Conservation (phyloP, 2,113 vertebrate species). For the Baryphthengus martii region DNA sequence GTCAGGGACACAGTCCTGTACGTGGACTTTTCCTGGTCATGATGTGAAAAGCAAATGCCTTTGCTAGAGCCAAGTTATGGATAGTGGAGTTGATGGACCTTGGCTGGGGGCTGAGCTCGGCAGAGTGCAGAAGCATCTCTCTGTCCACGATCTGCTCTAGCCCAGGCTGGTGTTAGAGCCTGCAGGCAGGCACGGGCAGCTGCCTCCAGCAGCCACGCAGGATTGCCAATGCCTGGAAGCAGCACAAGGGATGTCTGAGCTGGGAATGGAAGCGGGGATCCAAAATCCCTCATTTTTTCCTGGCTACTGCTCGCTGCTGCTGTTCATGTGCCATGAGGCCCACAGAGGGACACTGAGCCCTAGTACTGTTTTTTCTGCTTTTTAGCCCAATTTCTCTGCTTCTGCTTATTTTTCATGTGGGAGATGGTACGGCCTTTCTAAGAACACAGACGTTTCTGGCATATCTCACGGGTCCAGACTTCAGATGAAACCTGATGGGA, state of each 20-base stretch:
- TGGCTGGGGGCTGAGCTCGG: fast-evolving
- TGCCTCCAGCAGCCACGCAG: neutral
- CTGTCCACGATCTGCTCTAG: fast-evolving
- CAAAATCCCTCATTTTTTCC: neutral
- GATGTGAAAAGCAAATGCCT: neutral
- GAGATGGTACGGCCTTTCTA: neutral
- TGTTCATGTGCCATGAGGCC: neutral
- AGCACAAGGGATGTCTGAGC: neutral
- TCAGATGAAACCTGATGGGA: neutral
- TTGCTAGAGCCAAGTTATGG: neutral
- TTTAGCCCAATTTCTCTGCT: neutral
- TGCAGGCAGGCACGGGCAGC: neutral
- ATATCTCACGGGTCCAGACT: neutral
- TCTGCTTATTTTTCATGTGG: neutral
- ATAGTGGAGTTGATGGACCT: fast-evolving
- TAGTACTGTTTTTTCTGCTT: neutral
- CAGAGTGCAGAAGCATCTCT: neutral
- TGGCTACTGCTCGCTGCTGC: neutral
- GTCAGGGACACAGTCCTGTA: neutral
- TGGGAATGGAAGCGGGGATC: neutral
- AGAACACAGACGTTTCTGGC: neutral
- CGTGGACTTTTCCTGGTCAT: neutral
- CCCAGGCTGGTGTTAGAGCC: neutral
- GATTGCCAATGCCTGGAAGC: neutral
- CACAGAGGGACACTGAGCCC: neutral